Conservation (phyloP, 2,113 vertebrate genomes). For the Perccottus glenii region DNA sequence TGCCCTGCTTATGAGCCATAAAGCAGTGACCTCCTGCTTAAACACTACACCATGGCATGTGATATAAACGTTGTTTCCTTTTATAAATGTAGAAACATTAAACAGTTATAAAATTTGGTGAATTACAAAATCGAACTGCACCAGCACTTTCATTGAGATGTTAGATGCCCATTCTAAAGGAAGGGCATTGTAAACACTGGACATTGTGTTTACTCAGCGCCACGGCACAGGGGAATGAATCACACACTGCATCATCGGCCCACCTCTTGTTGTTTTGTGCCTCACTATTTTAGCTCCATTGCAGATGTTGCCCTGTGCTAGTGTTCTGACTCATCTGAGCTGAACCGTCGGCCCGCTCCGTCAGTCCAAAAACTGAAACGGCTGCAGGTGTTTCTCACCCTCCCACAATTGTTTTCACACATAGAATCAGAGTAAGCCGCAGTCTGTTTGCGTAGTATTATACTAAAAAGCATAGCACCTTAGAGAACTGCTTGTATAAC, state of each 20-base stretch:
- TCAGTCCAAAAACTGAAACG: slow-evolving; percentile 19
- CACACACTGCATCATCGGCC: slow-evolving; percentile 27
- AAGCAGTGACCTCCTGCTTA: too few species aligned
- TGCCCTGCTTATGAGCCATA: too few species aligned
- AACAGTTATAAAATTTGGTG: neutral
- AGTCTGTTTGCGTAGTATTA: neutral
- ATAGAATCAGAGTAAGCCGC: neutral
- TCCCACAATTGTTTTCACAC: slow-evolving; percentile 11
- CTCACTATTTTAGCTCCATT: slow-evolving; percentile 9
- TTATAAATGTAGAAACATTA: too few species aligned
- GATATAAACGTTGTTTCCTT: too few species aligned
- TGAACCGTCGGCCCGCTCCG: slow-evolving; percentile 5
- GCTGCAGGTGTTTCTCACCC: slow-evolving; percentile 38
- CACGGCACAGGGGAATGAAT: slow-evolving; percentile 50
- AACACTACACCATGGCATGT: too few species aligned
- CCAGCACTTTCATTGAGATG: neutral
- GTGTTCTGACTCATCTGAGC: slow-evolving; percentile 46
- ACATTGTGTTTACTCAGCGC: slow-evolving; percentile 6
- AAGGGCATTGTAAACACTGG: neutral
- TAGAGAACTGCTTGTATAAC: slow-evolving; percentile 6
- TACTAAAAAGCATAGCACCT: neutral
- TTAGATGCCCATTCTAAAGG: neutral
- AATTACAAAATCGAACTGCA: neutral
- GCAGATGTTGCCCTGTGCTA: slow-evolving; percentile 28
- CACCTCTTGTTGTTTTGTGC: slow-evolving; percentile 20